phyloP scores from a whole-genome alignment of 2,888 invertebrate genomes.

The Zonitis immaculata region DNA sequence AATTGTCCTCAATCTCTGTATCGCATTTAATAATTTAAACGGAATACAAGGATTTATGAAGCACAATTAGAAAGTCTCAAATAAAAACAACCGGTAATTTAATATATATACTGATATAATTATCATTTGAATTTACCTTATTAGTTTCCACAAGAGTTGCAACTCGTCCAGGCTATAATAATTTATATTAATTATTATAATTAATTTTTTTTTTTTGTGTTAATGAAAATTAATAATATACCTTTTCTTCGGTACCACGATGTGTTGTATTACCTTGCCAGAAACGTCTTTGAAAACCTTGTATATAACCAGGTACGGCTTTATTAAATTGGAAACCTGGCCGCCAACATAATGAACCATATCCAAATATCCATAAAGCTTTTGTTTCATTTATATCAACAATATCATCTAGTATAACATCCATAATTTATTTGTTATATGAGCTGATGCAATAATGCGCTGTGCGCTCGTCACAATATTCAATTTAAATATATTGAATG shows the following conservation, averaged over 20 bases:
- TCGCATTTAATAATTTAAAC: too few species aligned
- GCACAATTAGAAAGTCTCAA: too few species aligned
- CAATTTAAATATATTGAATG: too few species aligned
- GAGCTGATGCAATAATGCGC: conserved; percentile 17
- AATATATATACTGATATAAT: conserved; percentile 1
- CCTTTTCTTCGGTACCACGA: conserved; percentile 69
- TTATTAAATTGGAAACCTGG: conserved; percentile 84
- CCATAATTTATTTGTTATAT: conserved; percentile 6
- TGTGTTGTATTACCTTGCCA: conserved; percentile 90
- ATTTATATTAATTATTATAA: conserved; percentile 13
- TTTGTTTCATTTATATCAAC: conserved; percentile 46
- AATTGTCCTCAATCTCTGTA: too few species aligned
- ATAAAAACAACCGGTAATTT: not conserved
- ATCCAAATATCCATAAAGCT: conserved; percentile 87
- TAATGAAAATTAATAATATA: too few species aligned
- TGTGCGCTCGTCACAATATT: not conserved
- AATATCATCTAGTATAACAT: conserved; percentile 34
- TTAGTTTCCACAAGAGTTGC: conserved; percentile 78
- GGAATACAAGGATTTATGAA: too few species aligned
- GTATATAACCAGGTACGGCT: conserved; percentile 75
- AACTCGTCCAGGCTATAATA: conserved; percentile 77
- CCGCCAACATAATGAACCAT: conserved; percentile 93
- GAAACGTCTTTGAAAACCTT: conserved; percentile 78
- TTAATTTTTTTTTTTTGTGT: not conserved
- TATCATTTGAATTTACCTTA: conserved; percentile 57